Evolutionary conservation across 2,113 vertebrate genomes (phyloP), one percentile per base, ranked within the genome.

Genomic region (Raphicerus campestris): DNA sequence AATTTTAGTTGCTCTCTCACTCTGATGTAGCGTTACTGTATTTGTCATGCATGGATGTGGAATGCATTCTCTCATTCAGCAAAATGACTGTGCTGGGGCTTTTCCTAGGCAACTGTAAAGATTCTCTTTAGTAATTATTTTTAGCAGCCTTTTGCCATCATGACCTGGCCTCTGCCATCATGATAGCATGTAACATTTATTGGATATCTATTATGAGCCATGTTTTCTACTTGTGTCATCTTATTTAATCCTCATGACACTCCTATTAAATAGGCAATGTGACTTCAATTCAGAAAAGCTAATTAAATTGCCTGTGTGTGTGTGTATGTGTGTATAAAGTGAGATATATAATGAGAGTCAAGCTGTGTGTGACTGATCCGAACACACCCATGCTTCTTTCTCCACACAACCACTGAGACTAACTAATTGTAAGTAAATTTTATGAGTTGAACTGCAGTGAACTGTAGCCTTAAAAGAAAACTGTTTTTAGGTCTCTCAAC

Each of bases 51-150:
- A 8, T 60, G 61, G 32, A 11, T 63, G 24, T 66, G 60, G 78
- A 75, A 75, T 86, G 51, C 30, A 35, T 91, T 75, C 61, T 80
- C 9, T 83, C 39, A 49, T 73, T 83, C 45, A 87, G 17, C 55
- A 84, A 51, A 92, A 80, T 32, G 28, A 94, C 39, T 82, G 6
- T 94, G 55, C 81, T 61, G 49, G 49, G 30, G 60, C 26, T 45
- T 56, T 53, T n/a, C 16, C 26, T n/a, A 42, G 24, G 53, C 78
- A 51, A n/a, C 49, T 93, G 47, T 83, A 26, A 58, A 45, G 83
- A 86, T 63, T 94, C 84, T 51, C 17, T 96, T 87, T 73, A 73
- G 42, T 91, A 85, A 89, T 97, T 89, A 35, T 73, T 89, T 51
- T 77, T 70, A 66, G 51, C 51, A 39, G n/a, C 14, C 15, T 77